Evolutionary conservation across 2,888 invertebrate genomes (phyloP).

Genomic region (Drosophila bunnanda): DNA sequence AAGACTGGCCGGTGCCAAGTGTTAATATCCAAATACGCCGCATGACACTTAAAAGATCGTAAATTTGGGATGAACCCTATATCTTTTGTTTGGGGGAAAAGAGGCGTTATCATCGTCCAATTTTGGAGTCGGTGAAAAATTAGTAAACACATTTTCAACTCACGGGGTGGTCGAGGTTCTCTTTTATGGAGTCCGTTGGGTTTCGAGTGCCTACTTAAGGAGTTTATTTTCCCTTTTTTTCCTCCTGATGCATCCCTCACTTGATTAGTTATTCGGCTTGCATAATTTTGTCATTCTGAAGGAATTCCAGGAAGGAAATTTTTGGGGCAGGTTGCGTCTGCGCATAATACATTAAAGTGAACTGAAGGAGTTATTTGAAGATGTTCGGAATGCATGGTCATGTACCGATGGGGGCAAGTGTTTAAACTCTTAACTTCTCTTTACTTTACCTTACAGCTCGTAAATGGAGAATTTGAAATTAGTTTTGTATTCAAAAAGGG

Average conservation of each 20-base stretch:
- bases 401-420: constrained; percentile 33
- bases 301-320: constrained; percentile 39
- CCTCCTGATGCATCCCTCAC: constrained; percentile 25
- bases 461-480: not conserved
- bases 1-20: constrained; percentile 29
- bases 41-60: constrained; percentile 70
- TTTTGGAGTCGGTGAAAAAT: constrained; percentile 37
- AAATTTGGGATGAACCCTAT: constrained; percentile 60
- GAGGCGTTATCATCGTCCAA: constrained; percentile 28
- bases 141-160: constrained; percentile 48
- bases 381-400: constrained; percentile 40
- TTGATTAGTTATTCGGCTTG: constrained; percentile 67
- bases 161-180: constrained; percentile 56
- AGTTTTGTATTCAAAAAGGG: not conserved
- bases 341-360: constrained; percentile 54
- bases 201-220: constrained; percentile 30
- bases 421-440: not conserved
- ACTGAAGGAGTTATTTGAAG: constrained; percentile 20
- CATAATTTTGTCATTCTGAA: constrained; percentile 67
- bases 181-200: constrained; percentile 8
- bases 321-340: constrained; percentile 73
- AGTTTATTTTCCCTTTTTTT: constrained; percentile 23
- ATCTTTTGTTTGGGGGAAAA: constrained; percentile 4
- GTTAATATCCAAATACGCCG: constrained; percentile 63
- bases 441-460: not conserved